Conservation (phyloP, 2,113 vertebrate genomes). For the Pao palembangensis region DNA sequence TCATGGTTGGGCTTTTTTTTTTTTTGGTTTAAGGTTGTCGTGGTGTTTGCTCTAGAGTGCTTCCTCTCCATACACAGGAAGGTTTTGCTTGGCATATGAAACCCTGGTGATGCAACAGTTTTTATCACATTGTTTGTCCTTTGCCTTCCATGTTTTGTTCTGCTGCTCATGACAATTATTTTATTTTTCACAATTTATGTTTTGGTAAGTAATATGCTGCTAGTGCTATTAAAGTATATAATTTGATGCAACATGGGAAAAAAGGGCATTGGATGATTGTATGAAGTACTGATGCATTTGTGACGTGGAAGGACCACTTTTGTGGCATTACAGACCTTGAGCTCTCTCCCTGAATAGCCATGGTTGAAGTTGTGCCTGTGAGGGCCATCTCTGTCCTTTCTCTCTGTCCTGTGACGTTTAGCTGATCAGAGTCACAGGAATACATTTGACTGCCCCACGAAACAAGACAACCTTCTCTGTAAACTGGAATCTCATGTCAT, state of each 20-base stretch:
- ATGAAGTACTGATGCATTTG: no score
- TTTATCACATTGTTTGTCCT: conserved; percentile 9
- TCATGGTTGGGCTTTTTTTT: conserved; percentile 3
- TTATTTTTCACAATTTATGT: background rate
- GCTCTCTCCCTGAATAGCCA: conserved; percentile 21
- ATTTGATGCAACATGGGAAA: no score
- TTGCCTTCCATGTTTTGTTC: conserved; percentile 2
- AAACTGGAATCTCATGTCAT: conserved; percentile 17
- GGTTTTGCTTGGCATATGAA: conserved; percentile 44
- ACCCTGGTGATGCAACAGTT: conserved; percentile 47
- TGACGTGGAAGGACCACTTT: no score
- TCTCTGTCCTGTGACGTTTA: conserved; percentile 43
- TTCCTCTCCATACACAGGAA: conserved; percentile 60
- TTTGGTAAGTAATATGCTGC: background rate
- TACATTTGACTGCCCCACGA: conserved; percentile 37
- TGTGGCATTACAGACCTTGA: conserved; percentile 11
- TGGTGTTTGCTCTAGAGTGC: conserved; percentile 6
- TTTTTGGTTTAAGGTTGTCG: background rate
- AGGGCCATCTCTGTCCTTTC: conserved; percentile 33
- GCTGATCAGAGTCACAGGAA: conserved; percentile 47
- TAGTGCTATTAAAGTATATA: no score
- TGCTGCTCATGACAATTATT: background rate
- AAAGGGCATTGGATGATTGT: no score
- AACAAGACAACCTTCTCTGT: conserved; percentile 43
- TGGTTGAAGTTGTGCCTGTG: conserved; percentile 24